phyloP scores from a whole-genome alignment of 2,113 vertebrate genomes.

The Calidris pugnax region DNA sequence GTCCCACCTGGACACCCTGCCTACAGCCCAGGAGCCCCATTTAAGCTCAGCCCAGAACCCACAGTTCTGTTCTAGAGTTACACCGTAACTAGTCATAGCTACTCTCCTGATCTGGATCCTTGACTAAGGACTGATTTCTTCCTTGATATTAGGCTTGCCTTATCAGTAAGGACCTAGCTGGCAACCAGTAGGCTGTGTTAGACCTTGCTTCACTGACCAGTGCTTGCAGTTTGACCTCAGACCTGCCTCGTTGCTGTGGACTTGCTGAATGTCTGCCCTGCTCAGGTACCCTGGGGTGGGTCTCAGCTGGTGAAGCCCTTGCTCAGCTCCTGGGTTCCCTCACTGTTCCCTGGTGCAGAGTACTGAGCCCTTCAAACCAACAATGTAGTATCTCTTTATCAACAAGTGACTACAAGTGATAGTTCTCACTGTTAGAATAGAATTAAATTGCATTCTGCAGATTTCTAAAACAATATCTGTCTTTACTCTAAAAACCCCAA shows the following conservation, averaged over 20 bases:
- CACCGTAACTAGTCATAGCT: fast-evolving
- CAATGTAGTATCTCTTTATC: too few relatives aligned
- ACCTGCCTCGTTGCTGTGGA: not conserved
- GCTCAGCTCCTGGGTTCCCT: too few relatives aligned
- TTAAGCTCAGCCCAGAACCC: not conserved
- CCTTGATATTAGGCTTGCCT: too few relatives aligned
- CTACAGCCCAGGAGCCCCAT: not conserved
- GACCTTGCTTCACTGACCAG: not conserved
- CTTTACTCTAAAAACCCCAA: not conserved
- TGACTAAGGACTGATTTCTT: not conserved
- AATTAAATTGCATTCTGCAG: not conserved
- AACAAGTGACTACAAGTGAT: not conserved
- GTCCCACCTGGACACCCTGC: fast-evolving
- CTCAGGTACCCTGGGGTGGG: not conserved
- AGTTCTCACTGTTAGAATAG: not conserved
- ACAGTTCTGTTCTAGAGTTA: fast-evolving
- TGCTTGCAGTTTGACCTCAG: not conserved
- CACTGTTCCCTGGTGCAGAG: fast-evolving
- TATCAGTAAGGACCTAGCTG: not conserved
- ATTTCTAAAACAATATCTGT: not conserved
- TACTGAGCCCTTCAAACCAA: not conserved
- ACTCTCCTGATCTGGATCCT: fast-evolving
- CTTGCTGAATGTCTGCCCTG: not conserved
- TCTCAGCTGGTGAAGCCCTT: not conserved
- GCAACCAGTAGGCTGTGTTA: too few relatives aligned